Evolutionary conservation across 1,140 invertebrate genomes (phyloP).

Genomic region (Neodiprion fabricii): DNA sequence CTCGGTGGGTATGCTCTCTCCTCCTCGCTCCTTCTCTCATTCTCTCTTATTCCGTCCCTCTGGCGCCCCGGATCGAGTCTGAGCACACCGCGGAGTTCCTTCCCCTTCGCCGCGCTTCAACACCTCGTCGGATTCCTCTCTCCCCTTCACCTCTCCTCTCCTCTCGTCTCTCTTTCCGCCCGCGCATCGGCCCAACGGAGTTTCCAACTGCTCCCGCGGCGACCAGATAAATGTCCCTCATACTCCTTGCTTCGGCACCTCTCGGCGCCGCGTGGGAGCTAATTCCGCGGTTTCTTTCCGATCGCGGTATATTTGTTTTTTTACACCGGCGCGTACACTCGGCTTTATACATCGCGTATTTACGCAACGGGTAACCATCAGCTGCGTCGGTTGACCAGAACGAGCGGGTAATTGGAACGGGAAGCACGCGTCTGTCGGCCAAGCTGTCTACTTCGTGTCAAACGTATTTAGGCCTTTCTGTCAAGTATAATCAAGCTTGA

Average conservation of each 20-base stretch:
- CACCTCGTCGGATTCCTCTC: constrained; percentile 10
- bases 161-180: not conserved
- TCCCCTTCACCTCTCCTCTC: not conserved
- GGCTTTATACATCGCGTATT: too few relatives aligned
- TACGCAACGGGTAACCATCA: too few relatives aligned
- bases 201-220: constrained; percentile 37
- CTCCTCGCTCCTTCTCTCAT: constrained; percentile 16
- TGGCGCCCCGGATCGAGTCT: constrained; percentile 7
- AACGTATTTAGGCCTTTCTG: too few relatives aligned
- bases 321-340: too few relatives aligned
- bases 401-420: too few relatives aligned
- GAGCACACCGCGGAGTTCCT: constrained; percentile 11
- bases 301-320: too few relatives aligned
- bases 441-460: too few relatives aligned
- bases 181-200: constrained; percentile 23
- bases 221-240: constrained; percentile 41
- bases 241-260: constrained; percentile 39
- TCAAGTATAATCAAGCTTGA: too few relatives aligned
- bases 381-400: too few relatives aligned
- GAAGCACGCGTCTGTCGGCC: too few relatives aligned
- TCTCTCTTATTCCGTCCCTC: constrained; percentile 17
- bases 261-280: constrained; percentile 16
- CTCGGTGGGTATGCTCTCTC: constrained; percentile 2
- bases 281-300: too few relatives aligned
- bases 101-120: constrained; percentile 13